These are phyloP conservation scores for Melanostigma gelatinosum DNA, from an alignment of 2,113 vertebrate genomes.

Conservation along the genomic window DNA sequence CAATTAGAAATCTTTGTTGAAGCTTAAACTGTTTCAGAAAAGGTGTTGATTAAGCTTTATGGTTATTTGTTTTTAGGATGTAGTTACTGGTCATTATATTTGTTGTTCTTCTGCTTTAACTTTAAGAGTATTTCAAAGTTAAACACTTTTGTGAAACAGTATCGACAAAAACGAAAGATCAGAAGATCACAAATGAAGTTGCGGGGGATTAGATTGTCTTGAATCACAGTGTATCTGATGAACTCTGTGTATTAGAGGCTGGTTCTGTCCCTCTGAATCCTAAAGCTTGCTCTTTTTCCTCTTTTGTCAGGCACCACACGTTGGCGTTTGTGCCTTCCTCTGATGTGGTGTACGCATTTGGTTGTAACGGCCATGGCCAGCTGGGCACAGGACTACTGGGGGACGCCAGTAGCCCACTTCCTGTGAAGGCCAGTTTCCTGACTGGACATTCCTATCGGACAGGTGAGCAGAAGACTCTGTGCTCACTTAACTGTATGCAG, in stretches of 20 bases:
- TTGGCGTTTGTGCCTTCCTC: constrained; percentile 96
- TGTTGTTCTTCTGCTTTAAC: background rate
- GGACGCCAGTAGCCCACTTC: constrained; percentile 88
- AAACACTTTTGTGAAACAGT: background rate
- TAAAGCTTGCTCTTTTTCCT: background rate
- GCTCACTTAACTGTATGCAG: background rate
- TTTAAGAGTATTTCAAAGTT: background rate
- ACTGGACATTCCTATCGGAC: constrained; percentile 79
- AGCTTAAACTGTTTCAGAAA: background rate
- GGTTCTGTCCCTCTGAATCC: background rate
- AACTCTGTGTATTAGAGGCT: background rate
- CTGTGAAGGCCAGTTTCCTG: constrained; percentile 87
- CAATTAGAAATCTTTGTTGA: background rate
- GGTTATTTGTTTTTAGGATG: no score
- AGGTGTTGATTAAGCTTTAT: background rate
- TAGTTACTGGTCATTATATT: background rate
- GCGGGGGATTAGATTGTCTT: background rate
- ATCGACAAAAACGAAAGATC: background rate
- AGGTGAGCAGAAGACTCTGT: constrained; percentile 76
- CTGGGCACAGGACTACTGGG: constrained; percentile 89
- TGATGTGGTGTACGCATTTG: constrained; percentile 94
- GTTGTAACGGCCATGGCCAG: constrained; percentile 93
- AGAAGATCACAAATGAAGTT: background rate
- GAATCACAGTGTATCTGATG: background rate
- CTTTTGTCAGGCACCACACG: constrained; percentile 89